Evolutionary conservation across 2,888 invertebrate species (phyloP).

Genomic region (Metellina segmentata): DNA sequence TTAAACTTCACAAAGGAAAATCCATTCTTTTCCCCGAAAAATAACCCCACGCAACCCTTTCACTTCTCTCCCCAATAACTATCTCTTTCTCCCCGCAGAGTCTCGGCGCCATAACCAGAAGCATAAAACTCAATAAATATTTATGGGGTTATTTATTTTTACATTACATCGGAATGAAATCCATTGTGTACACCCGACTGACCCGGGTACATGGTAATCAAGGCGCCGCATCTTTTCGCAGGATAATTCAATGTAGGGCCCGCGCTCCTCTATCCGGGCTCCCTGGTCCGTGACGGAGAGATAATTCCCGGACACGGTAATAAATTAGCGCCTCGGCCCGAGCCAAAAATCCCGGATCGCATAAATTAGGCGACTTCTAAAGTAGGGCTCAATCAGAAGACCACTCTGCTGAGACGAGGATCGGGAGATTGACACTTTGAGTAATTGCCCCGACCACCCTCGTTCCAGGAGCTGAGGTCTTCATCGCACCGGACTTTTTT

Average conservation of each 20-base stretch:
- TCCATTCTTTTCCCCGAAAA: constrained; percentile 1
- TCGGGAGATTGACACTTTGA: constrained; percentile 67
- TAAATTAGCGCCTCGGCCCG: constrained; percentile 70
- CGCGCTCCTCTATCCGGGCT: constrained; percentile 22
- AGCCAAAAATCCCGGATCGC: constrained; percentile 52
- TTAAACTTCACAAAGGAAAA: not conserved
- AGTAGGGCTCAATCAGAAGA: constrained; percentile 68
- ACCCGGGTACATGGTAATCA: constrained; percentile 31
- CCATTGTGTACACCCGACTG: constrained; percentile 61
- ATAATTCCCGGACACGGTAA: constrained; percentile 67
- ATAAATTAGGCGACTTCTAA: constrained; percentile 61
- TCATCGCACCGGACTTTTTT: no score
- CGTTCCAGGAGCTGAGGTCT: not conserved
- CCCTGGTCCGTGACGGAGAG: constrained; percentile 62
- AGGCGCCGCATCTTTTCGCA: constrained; percentile 61
- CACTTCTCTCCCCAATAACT: not conserved
- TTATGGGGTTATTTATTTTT: constrained; percentile 70
- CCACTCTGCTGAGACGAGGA: constrained; percentile 53
- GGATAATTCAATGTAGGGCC: constrained; percentile 58
- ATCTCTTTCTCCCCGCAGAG: not conserved
- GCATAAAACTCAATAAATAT: constrained; percentile 69
- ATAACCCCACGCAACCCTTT: not conserved
- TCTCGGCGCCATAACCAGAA: not conserved
- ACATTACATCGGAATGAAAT: constrained; percentile 35
- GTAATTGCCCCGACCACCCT: constrained; percentile 61